A percentile compares a stretch with the other conserved stretches of the same genome.
phyloP scores from a whole-genome alignment of 2,113 vertebrate species.

The Ciconia boyciana region DNA sequence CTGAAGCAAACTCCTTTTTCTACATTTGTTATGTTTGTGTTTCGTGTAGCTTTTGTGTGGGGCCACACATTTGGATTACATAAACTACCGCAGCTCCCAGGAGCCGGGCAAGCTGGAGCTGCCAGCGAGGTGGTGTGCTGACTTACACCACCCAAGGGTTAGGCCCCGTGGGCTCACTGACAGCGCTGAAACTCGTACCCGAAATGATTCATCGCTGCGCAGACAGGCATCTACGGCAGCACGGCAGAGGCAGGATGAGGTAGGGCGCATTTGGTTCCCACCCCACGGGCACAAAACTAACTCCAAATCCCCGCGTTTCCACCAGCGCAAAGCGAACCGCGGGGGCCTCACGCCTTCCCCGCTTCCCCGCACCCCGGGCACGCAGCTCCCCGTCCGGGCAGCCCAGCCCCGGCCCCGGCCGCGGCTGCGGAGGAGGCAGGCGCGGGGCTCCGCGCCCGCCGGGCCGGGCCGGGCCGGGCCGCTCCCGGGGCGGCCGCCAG shows the following conservation, averaged over 20 bases:
- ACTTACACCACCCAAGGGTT: background rate
- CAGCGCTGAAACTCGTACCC: background rate
- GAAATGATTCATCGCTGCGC: fast-evolving
- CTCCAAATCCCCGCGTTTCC: background rate
- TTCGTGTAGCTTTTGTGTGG: fast-evolving
- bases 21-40: fast-evolving
- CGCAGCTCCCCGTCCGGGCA: background rate
- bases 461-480: too few relatives aligned
- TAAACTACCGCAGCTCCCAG: fast-evolving
- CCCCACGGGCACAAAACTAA: background rate
- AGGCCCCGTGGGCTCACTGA: fast-evolving
- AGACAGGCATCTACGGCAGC: fast-evolving
- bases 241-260: too few relatives aligned
- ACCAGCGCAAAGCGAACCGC: background rate
- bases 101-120: background rate
- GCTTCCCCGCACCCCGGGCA: too few relatives aligned
- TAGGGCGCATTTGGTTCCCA: fast-evolving
- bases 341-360: too few relatives aligned
- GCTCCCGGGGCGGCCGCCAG: background rate
- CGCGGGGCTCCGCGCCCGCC: too few relatives aligned
- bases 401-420: too few relatives aligned
- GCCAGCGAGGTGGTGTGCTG: fast-evolving
- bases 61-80: fast-evolving
- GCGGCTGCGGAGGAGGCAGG: too few relatives aligned
- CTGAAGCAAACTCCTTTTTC: background rate